Evolutionary conservation across 2,888 invertebrate genomes (phyloP), one percentile per base, ranked within the genome.

Genomic region (Odontothrips loti): DNA sequence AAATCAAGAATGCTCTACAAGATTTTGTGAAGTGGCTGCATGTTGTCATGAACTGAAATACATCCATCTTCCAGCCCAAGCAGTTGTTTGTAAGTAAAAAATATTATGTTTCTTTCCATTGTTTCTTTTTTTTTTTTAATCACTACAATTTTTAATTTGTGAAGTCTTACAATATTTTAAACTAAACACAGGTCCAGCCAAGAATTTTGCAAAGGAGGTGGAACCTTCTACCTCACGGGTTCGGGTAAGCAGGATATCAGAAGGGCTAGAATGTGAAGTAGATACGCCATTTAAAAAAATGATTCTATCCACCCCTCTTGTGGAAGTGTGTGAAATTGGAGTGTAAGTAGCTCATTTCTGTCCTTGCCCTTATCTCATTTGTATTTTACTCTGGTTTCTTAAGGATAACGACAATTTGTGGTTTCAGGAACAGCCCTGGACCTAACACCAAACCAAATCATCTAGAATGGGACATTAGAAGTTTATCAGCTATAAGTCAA

Each of bases 251-350:
- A 23, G 68, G 23, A 27, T 75, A 12, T 23, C 23, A 27, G 68
- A 75, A 10, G 27, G 27, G n/a, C 68, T 75, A 23, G 23, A 23
- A 27, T 12, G 10, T 27, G 68, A 10, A 23, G 27, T 27, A 12
- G 68, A 75, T 27, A 75, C 68, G 8, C 68, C 68, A 75, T 75
- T 75, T 10, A 75, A 27, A 2, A 75, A 75, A 75, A 75, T 75
- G 68, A 27, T 75, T 23, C 27, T 12, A 10, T 75, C 10, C 8
- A 75, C 68, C 12, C 68, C 68, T 27, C 27, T 9, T 75, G 68
- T 75, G 23, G 27, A 75, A 27, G 68, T 75, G 12, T 75, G n/a
- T 10, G 68, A 75, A 27, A 75, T 75, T 27, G 68, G 68, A 10
- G 68, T 75, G 68, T 75, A 2, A 75, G 68, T 75, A 75, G 0